Conservation (phyloP, 1,140 invertebrate species). For the Riptortus pedestris region DNA sequence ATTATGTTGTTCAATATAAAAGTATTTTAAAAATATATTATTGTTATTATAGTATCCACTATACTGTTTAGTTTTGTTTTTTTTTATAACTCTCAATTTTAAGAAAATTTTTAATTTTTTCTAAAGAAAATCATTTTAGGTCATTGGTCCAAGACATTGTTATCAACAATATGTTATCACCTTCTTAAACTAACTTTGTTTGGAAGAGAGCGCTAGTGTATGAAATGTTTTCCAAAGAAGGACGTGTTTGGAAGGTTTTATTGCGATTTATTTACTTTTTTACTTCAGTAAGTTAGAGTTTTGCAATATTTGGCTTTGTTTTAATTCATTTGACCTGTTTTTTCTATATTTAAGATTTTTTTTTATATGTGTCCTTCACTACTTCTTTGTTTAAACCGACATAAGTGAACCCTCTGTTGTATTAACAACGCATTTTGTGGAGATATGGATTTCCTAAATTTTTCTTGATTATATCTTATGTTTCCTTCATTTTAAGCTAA, state of each 20-base stretch:
- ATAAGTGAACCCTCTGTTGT: not conserved
- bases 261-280: not conserved
- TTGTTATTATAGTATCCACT: no score
- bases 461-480: not conserved
- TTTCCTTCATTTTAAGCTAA: not conserved
- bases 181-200: constrained; percentile 11
- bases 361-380: not conserved
- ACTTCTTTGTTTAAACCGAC: not conserved
- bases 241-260: constrained; percentile 5
- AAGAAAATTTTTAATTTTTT: no score
- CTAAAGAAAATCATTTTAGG: no score
- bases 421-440: not conserved
- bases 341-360: not conserved
- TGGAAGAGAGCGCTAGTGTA: constrained; percentile 2
- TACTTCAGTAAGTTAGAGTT: not conserved
- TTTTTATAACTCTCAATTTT: no score
- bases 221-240: not conserved
- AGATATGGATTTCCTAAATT: not conserved
- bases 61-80: no score
- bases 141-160: no score
- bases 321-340: not conserved
- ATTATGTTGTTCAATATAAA: no score
- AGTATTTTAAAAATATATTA: no score
- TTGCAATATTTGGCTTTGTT: not conserved
- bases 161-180: no score